These are phyloP conservation scores for Drosophila histrio DNA, from an alignment of 2,888 invertebrate genomes.

Conservation along the genomic window DNA sequence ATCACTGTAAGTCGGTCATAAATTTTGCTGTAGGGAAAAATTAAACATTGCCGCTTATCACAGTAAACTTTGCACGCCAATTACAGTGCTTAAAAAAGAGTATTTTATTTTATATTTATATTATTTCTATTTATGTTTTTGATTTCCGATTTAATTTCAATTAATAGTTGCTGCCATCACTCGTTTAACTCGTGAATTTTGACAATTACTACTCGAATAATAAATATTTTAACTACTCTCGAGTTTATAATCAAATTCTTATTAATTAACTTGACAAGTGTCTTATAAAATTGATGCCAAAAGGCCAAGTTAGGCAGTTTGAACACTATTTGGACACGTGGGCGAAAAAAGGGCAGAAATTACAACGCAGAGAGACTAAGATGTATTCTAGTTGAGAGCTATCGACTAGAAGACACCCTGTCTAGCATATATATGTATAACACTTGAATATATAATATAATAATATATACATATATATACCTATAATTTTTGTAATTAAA, in stretches of 20 bases:
- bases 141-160: neutral
- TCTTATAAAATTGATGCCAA: neutral
- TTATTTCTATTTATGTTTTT: neutral
- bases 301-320: neutral
- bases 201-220: neutral
- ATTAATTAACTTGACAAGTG: neutral
- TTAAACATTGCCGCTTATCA: slow-evolving; percentile 25
- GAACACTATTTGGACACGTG: slow-evolving; percentile 13
- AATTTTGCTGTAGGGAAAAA: neutral
- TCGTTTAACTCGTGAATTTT: neutral
- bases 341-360: neutral
- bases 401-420: neutral
- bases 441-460: too few relatives aligned
- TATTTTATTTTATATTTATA: neutral
- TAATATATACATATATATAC: too few relatives aligned
- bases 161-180: slow-evolving; percentile 4
- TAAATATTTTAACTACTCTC: neutral
- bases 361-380: neutral
- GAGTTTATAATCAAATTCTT: slow-evolving; percentile 5
- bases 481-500: too few relatives aligned
- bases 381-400: neutral
- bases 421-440: too few relatives aligned
- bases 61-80: slow-evolving; percentile 7
- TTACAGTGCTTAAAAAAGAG: neutral
- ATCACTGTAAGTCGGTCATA: slow-evolving; percentile 11